phyloP scores from a whole-genome alignment of 2,888 invertebrate species.

The Ophion ventricosus region DNA sequence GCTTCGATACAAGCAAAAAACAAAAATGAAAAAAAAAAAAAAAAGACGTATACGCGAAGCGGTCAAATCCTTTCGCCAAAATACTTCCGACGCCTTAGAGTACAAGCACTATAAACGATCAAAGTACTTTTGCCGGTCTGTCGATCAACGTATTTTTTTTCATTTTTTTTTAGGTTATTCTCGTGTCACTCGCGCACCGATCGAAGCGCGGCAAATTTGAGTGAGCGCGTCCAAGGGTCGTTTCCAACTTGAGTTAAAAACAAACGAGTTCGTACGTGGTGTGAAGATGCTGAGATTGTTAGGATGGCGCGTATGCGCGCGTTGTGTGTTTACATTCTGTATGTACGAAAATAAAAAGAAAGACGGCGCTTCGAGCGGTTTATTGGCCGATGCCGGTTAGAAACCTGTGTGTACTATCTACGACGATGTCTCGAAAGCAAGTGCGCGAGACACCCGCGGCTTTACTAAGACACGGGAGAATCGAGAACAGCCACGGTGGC shows the following conservation, averaged over 20 bases:
- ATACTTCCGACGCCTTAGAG: background rate
- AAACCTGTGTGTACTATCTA: constrained; percentile 52
- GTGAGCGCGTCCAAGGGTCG: background rate
- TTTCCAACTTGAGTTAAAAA: background rate
- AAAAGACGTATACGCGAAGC: no score
- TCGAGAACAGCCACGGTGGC: constrained; percentile 65
- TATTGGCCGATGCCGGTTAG: constrained; percentile 42
- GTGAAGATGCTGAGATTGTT: background rate
- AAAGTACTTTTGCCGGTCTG: background rate
- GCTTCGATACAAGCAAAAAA: constrained; percentile 1
- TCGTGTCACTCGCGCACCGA: constrained; percentile 34
- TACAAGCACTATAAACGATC: background rate
- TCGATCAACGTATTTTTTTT: background rate
- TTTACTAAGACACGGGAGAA: constrained; percentile 67
- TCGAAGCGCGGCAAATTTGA: constrained; percentile 34
- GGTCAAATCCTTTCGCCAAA: background rate
- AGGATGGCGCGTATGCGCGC: background rate
- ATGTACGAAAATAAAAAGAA: constrained; percentile 14
- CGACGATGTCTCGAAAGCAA: constrained; percentile 73
- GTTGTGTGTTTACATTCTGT: constrained; percentile 59
- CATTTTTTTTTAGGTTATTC: constrained; percentile 12
- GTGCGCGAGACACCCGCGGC: constrained; percentile 69
- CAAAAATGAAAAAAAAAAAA: background rate
- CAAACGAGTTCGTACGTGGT: background rate
- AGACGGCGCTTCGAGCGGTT: constrained; percentile 1